Evolutionary conservation across 2,888 invertebrate species (phyloP), one percentile per base, ranked within the genome.

Genomic region (Gisinianus flammeolus): DNA sequence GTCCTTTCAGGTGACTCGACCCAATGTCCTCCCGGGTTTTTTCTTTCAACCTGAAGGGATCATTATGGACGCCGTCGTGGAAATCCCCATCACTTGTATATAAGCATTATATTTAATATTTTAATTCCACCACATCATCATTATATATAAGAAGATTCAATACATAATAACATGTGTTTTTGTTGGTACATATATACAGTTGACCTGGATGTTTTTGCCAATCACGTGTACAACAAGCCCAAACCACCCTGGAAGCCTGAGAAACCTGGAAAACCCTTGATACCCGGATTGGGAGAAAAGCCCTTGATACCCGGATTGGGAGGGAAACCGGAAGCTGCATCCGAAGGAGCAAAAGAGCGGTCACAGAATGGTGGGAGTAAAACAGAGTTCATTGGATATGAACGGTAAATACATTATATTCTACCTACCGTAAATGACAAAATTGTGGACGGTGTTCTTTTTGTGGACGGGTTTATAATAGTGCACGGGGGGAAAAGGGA

Each of bases 41-140:
- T 80, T 81, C 52, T 77, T 71, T 72, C 78, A 81, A 56, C 77
- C 69, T 24, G 81, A 83, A 58, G 83, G 79, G 2, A 79, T 83
- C 28, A 78, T 83, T 67, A n/a, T 79, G 58, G 83, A 83, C 70
- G 81, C 78, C 28, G 81, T 83, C 12, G 58, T 83, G 0, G 81
- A 83, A 71, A 12, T 81, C 2, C 83, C 83, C 1, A 76, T 81
- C 33, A 80, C 81, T 80, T 56, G 81, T 80, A 75, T 79, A 78
- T 54, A n/a, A 26, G 5, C 56, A 54, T 54, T 73, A 6, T 22
- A 19, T 30, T 54, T 24, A 22, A 24, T 10, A 22, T 35, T 44
- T 52, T n/a, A n/a, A n/a, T n/a, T n/a, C n/a, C n/a, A n/a, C n/a
- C n/a, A n/a, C n/a, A n/a, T n/a, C n/a, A n/a, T n/a, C n/a, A n/a